Conservation (phyloP, 1,140 invertebrate genomes). For the Pseudomyrmex sp. region DNA sequence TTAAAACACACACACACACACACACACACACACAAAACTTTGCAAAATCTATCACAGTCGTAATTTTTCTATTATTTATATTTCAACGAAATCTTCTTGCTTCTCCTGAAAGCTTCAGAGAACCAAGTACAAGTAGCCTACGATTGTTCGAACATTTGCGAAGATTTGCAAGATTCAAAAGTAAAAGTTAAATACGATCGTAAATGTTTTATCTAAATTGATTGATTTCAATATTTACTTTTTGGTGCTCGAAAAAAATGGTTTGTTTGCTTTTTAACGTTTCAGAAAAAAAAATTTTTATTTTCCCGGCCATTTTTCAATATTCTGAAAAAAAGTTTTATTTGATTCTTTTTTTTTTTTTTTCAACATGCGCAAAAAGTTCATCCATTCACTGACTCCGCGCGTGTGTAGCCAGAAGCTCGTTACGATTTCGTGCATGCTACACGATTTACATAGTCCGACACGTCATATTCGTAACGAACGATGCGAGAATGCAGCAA, state of each 20-base stretch:
- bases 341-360: slow-evolving; percentile 23
- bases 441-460: slow-evolving; percentile 23
- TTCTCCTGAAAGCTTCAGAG: too few species aligned
- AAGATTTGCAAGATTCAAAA: slow-evolving; percentile 1
- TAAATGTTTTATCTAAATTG: not conserved
- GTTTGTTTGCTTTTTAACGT: slow-evolving; percentile 1
- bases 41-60: not conserved
- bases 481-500: slow-evolving; percentile 37
- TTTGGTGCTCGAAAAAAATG: not conserved
- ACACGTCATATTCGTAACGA: slow-evolving; percentile 29
- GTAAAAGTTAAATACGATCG: slow-evolving; percentile 14
- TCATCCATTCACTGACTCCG: slow-evolving; percentile 22
- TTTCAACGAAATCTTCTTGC: not conserved
- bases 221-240: slow-evolving; percentile 24
- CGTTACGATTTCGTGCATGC: slow-evolving; percentile 17
- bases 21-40: slow-evolving; percentile 15
- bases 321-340: slow-evolving; percentile 17
- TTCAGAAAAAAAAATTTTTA: not conserved
- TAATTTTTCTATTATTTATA: not conserved
- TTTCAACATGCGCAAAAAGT: not conserved
- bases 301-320: slow-evolving; percentile 25
- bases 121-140: not conserved
- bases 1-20: not conserved
- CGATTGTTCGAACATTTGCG: not conserved
- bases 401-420: slow-evolving; percentile 2